Percentiles rank a stretch among this genome's conserved stretches.
Evolutionary conservation across 2,113 vertebrate genomes (phyloP).

Genomic region (Diglossa brunneiventris): DNA sequence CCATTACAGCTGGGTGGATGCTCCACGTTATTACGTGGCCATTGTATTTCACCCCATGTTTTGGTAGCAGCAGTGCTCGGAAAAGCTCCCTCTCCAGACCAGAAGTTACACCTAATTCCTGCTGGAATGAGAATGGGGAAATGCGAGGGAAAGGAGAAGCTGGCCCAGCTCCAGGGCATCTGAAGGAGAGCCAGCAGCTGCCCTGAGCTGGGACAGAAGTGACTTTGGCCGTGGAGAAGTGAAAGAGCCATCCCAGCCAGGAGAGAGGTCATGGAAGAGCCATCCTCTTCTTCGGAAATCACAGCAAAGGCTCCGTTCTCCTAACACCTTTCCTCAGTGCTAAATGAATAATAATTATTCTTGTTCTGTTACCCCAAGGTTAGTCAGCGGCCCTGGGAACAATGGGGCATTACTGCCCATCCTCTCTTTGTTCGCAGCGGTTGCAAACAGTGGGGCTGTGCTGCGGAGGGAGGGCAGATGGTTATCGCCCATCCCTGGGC

Average conservation of each 20-base stretch:
- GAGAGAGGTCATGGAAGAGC: not conserved
- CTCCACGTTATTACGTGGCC: not conserved
- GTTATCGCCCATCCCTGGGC: slow-evolving; percentile 4
- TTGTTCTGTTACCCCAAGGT: not conserved
- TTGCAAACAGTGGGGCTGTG: not conserved
- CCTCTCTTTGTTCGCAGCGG: slow-evolving; percentile 28
- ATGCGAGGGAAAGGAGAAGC: not conserved
- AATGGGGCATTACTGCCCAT: slow-evolving; percentile 15
- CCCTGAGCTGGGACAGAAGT: not conserved
- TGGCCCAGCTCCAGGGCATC: not conserved
- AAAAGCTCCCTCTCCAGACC: not conserved
- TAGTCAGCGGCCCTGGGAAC: slow-evolving; percentile 6
- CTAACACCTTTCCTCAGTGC: not conserved
- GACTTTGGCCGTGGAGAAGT: not conserved
- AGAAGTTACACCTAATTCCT: not conserved
- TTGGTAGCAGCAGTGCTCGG: not conserved
- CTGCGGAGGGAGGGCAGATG: slow-evolving; percentile 42
- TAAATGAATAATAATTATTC: not conserved
- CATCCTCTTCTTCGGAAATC: not conserved
- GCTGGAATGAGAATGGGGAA: not conserved
- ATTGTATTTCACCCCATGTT: not conserved
- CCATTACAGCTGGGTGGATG: slow-evolving; percentile 16
- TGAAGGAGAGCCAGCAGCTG: not conserved
- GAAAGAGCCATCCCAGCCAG: not conserved
- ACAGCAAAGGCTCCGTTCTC: not conserved